These are phyloP conservation scores for Pocillopora damicornis DNA, from an alignment of 64 coral and sea anemone genomes.

Conservation along the genomic window DNA sequence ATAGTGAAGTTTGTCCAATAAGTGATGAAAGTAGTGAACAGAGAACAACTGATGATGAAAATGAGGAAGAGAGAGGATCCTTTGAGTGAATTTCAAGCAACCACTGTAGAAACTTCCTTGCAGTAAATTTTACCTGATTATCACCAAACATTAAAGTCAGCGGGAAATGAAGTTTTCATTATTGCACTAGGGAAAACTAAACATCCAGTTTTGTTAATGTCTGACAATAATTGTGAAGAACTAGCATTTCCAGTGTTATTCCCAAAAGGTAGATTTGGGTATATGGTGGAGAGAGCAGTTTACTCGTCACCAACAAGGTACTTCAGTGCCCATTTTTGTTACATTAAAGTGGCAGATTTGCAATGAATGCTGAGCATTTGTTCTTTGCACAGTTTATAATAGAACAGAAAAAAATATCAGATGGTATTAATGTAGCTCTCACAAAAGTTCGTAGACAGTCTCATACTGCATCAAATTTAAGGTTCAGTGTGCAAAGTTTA, in stretches of 20 bases:
- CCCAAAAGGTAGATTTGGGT: conserved; percentile 1
- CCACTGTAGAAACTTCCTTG: too few species aligned
- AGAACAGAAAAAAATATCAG: too few species aligned
- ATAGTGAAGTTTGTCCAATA: too few species aligned
- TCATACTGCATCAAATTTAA: conserved; percentile 53
- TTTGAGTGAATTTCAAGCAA: too few species aligned
- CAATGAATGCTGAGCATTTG: conserved; percentile 12
- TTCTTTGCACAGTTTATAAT: too few species aligned
- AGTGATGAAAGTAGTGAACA: too few species aligned
- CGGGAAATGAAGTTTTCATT: conserved; percentile 62
- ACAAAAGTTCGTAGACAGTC: conserved; percentile 32
- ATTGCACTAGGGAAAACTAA: conserved; percentile 54
- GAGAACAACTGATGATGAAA: too few species aligned
- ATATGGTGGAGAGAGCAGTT: too few species aligned
- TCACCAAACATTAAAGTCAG: conserved; percentile 42
- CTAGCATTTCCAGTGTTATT: conserved; percentile 1
- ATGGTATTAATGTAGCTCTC: too few species aligned
- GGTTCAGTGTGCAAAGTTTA: conserved; percentile 46
- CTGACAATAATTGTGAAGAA: neutral
- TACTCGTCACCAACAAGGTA: too few species aligned
- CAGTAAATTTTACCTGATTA: conserved; percentile 47
- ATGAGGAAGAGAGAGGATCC: too few species aligned
- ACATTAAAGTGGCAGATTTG: conserved; percentile 71
- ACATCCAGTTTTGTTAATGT: conserved; percentile 39
- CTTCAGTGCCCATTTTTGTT: conserved; percentile 47